Evolutionary conservation across 2,113 vertebrate genomes (phyloP).

Genomic region (Pangasianodon gigas): DNA sequence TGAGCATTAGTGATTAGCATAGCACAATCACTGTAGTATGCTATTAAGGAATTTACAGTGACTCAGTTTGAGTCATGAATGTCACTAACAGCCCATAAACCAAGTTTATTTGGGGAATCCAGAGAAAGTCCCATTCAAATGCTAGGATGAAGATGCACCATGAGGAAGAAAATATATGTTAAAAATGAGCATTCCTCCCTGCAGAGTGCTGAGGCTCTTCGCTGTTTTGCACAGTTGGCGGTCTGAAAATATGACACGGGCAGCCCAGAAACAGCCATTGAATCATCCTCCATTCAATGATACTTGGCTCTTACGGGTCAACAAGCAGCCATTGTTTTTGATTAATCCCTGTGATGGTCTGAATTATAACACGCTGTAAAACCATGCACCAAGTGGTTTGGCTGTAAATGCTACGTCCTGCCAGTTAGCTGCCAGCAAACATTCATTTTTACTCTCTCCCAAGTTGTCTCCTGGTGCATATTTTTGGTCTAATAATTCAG

Average conservation of each 20-base stretch:
- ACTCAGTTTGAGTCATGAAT: not conserved
- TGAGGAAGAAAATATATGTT: not conserved
- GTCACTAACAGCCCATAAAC: not conserved
- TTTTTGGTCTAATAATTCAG: constrained; percentile 2
- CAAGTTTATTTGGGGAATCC: not conserved
- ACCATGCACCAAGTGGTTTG: not conserved
- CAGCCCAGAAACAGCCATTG: not conserved
- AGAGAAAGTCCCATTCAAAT: not conserved
- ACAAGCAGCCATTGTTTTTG: constrained; percentile 17
- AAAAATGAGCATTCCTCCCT: not conserved
- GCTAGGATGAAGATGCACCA: not conserved
- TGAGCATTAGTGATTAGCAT: not conserved
- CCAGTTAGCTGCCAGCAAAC: not conserved
- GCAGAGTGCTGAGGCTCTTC: not conserved
- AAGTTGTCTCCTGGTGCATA: constrained; percentile 19
- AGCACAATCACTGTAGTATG: not conserved
- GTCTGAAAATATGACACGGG: not conserved
- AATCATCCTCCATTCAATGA: not conserved
- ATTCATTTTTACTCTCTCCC: constrained; percentile 11
- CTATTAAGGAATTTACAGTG: not conserved
- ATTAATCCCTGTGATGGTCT: not conserved
- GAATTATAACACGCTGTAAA: constrained; percentile 8
- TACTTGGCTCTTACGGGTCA: constrained; percentile 9
- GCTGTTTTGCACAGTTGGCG: not conserved
- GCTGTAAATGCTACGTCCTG: not conserved